phyloP scores from a whole-genome alignment of 2,113 vertebrate species.

The Pongo pygmaeus region DNA sequence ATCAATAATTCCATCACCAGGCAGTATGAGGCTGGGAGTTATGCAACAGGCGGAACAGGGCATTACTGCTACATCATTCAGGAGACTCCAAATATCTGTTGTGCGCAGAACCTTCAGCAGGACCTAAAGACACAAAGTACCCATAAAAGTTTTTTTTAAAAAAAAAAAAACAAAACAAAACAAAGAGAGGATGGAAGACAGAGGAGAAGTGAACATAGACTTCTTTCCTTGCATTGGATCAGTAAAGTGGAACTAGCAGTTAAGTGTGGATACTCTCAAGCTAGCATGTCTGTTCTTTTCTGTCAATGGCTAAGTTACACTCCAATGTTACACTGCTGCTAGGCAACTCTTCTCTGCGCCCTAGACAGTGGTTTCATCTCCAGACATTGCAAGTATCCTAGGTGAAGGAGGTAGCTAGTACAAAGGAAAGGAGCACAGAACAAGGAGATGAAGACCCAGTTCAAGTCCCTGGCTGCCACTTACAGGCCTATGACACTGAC shows the following conservation, averaged over 20 bases:
- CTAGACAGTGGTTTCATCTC: not conserved
- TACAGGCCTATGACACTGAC: not conserved
- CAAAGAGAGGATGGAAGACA: not conserved
- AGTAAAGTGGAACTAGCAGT: not conserved
- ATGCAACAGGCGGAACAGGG: slow-evolving; percentile 46
- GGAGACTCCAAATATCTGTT: not conserved
- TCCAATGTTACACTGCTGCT: not conserved
- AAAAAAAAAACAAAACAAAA: not conserved
- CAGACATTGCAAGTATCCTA: not conserved
- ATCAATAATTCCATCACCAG: slow-evolving; percentile 63
- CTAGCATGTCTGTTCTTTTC: not conserved
- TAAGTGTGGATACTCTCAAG: not conserved
- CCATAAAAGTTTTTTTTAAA: not conserved
- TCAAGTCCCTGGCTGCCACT: not conserved
- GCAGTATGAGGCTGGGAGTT: slow-evolving; percentile 32
- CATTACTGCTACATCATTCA: not conserved
- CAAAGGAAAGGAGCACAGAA: not conserved
- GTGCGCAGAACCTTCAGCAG: not conserved
- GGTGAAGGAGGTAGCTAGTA: not conserved
- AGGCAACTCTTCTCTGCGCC: not conserved
- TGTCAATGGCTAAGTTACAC: not conserved
- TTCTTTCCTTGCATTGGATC: not conserved
- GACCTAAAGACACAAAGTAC: not conserved
- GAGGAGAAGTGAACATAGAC: not conserved
- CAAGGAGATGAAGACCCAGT: not conserved